These are phyloP conservation scores for Acronicta aceris DNA, from an alignment of 2,888 invertebrate genomes.

Conservation along the genomic window DNA sequence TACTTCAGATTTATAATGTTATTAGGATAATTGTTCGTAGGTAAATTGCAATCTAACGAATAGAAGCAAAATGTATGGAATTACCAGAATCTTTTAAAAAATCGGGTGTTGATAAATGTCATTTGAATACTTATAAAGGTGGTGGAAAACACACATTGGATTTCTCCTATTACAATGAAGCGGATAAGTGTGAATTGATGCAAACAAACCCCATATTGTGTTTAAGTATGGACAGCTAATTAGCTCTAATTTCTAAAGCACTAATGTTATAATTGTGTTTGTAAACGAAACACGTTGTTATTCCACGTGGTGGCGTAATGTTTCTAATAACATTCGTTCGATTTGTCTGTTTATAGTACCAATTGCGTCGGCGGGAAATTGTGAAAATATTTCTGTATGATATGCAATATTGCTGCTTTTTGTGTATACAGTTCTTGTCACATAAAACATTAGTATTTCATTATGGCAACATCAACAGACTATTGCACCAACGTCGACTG, in stretches of 20 bases:
- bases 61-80: too few relatives aligned
- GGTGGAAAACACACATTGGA: background rate
- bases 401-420: background rate
- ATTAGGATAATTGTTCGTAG: too few relatives aligned
- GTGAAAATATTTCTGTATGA: conserved; percentile 8
- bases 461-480: too few relatives aligned
- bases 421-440: too few relatives aligned
- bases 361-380: conserved; percentile 4
- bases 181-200: conserved; percentile 16
- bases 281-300: conserved; percentile 32
- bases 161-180: background rate
- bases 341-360: conserved; percentile 15
- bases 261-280: conserved; percentile 7
- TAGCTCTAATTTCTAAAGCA: conserved; percentile 24
- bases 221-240: conserved; percentile 37
- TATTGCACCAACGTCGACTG: too few relatives aligned
- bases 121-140: too few relatives aligned
- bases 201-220: conserved; percentile 24
- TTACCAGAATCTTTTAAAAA: too few relatives aligned
- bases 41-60: too few relatives aligned
- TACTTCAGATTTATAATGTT: too few relatives aligned
- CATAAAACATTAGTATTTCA: too few relatives aligned
- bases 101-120: too few relatives aligned
- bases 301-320: conserved; percentile 5
- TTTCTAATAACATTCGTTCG: conserved; percentile 21